These are phyloP conservation scores for Salpingus planirostris DNA, from an alignment of 2,888 invertebrate genomes.

Conservation along the genomic window DNA sequence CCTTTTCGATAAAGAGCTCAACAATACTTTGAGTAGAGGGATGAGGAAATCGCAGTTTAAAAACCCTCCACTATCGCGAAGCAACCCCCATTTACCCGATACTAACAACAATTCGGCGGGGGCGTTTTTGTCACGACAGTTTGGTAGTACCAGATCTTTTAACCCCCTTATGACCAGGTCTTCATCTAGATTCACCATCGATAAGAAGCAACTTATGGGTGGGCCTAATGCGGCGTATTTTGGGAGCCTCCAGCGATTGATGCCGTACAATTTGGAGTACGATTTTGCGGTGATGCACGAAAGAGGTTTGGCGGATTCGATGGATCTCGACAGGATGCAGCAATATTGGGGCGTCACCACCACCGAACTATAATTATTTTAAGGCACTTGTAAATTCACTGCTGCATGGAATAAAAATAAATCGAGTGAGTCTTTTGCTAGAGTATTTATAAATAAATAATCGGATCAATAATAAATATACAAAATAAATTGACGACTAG, in stretches of 20 bases:
- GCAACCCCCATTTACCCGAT: conserved; percentile 59
- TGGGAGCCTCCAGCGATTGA: conserved; percentile 71
- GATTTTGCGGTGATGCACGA: conserved; percentile 79
- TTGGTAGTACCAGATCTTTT: conserved; percentile 72
- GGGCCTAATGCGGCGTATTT: conserved; percentile 84
- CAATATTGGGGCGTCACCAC: conserved; percentile 89
- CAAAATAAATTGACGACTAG: conserved; percentile 40
- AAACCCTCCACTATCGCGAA: conserved; percentile 55
- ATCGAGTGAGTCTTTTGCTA: conserved; percentile 30
- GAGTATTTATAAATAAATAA: conserved; percentile 21
- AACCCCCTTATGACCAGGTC: conserved; percentile 54
- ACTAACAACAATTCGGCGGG: conserved; percentile 25
- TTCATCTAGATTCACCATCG: conserved; percentile 49
- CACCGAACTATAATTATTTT: conserved; percentile 56
- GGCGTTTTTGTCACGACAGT: conserved; percentile 62
- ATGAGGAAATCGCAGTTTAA: conserved; percentile 47
- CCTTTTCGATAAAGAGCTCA: conserved; percentile 78
- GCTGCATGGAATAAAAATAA: no score
- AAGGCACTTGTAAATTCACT: no score
- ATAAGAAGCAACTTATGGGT: conserved; percentile 53
- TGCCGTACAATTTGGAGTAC: conserved; percentile 77
- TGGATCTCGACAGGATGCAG: conserved; percentile 78
- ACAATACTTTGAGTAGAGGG: conserved; percentile 63
- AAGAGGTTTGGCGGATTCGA: conserved; percentile 61
- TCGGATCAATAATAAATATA: conserved; percentile 25